These are phyloP conservation scores for Stenodema calcarata DNA, from an alignment of 2,888 invertebrate genomes.

Conservation along the genomic window DNA sequence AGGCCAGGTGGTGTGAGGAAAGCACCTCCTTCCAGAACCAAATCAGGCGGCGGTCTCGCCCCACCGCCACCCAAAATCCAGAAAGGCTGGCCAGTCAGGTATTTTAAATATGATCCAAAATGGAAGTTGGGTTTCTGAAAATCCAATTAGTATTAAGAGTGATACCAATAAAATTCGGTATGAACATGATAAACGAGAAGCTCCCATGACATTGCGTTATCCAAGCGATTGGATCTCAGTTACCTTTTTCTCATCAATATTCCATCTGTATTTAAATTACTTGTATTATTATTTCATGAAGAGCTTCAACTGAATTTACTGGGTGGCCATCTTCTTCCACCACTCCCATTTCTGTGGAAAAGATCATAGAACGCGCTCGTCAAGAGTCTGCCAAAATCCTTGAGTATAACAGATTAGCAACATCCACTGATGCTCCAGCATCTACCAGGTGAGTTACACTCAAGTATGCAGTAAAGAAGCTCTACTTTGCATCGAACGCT, in stretches of 20 bases:
- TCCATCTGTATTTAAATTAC: not conserved
- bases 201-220: too few species aligned
- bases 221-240: too few species aligned
- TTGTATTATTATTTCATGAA: slow-evolving; percentile 59
- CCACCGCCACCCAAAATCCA: slow-evolving; percentile 73
- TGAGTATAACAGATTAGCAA: slow-evolving; percentile 27
- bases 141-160: too few species aligned
- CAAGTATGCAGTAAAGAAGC: too few species aligned
- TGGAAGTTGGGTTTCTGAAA: too few species aligned
- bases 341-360: slow-evolving; percentile 84
- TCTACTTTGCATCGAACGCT: too few species aligned
- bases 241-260: too few species aligned
- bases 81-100: slow-evolving; percentile 86
- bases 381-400: slow-evolving; percentile 35
- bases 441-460: slow-evolving; percentile 35
- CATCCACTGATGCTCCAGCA: slow-evolving; percentile 38
- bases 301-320: slow-evolving; percentile 86
- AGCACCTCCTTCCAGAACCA: slow-evolving; percentile 61
- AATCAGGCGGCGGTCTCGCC: slow-evolving; percentile 63
- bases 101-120: slow-evolving; percentile 54
- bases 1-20: slow-evolving; percentile 72
- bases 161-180: too few species aligned
- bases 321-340: slow-evolving; percentile 91
- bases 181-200: too few species aligned
- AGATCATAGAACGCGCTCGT: slow-evolving; percentile 70